phyloP scores from a whole-genome alignment of 2,797 vertebrate genomes.

The Notolepis coatsorum region DNA sequence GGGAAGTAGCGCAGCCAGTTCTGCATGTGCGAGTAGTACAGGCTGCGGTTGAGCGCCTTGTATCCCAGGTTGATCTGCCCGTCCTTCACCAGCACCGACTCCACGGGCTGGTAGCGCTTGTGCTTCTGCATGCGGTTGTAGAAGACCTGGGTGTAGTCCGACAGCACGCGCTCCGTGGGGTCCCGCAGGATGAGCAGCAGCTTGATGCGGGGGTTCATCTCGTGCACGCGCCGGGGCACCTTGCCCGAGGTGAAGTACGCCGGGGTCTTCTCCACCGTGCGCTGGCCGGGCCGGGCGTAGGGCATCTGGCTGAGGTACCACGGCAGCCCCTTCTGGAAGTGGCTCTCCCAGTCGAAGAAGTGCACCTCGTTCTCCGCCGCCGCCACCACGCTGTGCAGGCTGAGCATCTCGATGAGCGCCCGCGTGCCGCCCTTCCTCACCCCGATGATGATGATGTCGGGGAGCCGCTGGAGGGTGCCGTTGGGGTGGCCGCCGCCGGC shows the following conservation, averaged over 20 bases:
- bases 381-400: slow-evolving; percentile 88
- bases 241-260: slow-evolving; percentile 94
- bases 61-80: slow-evolving; percentile 91
- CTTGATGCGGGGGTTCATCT: slow-evolving; percentile 87
- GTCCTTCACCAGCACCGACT: slow-evolving; percentile 88
- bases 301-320: slow-evolving; percentile 98
- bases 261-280: slow-evolving; percentile 96
- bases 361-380: slow-evolving; percentile 95
- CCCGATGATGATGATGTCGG: slow-evolving; percentile 93
- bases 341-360: slow-evolving; percentile 97
- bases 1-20: slow-evolving; percentile 94
- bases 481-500: slow-evolving; percentile 73
- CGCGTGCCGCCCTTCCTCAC: slow-evolving; percentile 97
- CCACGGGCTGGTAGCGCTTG: slow-evolving; percentile 90
- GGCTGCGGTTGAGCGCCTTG: slow-evolving; percentile 95
- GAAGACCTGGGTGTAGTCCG: slow-evolving; percentile 98
- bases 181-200: slow-evolving; percentile 96
- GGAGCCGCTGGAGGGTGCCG: slow-evolving; percentile 86
- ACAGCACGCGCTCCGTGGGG: slow-evolving; percentile 93
- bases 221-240: slow-evolving; percentile 90
- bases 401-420: slow-evolving; percentile 96
- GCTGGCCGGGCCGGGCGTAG: slow-evolving; percentile 84
- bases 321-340: slow-evolving; percentile 88
- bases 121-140: slow-evolving; percentile 95
- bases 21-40: slow-evolving; percentile 92